Conservation (phyloP, 1,140 invertebrate species). For the Nylanderia fulva region DNA sequence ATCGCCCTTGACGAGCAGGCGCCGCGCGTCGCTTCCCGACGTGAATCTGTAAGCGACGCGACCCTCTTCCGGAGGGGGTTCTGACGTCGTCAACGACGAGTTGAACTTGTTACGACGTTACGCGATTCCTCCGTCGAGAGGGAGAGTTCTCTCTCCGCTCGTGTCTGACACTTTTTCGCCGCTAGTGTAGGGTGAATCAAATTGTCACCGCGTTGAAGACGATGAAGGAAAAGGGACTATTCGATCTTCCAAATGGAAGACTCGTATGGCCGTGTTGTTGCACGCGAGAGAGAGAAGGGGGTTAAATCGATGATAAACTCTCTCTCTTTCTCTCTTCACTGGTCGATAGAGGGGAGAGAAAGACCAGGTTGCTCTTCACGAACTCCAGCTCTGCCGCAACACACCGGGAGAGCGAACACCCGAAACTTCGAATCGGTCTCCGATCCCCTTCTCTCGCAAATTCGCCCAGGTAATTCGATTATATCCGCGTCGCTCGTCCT, state of each 20-base stretch:
- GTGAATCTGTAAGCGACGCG: slow-evolving; percentile 11
- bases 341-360: neutral
- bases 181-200: slow-evolving; percentile 70
- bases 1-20: neutral
- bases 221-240: slow-evolving; percentile 61
- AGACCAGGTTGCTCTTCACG: slow-evolving; percentile 20
- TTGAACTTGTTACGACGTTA: slow-evolving; percentile 69
- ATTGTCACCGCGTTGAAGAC: slow-evolving; percentile 65
- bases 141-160: slow-evolving; percentile 33
- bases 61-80: slow-evolving; percentile 18
- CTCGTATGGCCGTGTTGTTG: slow-evolving; percentile 59
- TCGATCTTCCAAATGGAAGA: slow-evolving; percentile 74
- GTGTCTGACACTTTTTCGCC: slow-evolving; percentile 63
- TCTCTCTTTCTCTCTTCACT: neutral
- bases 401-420: slow-evolving; percentile 24
- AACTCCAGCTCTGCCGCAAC: neutral
- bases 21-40: neutral
- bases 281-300: slow-evolving; percentile 57
- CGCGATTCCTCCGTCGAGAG: slow-evolving; percentile 46
- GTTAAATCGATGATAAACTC: slow-evolving; percentile 71
- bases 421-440: slow-evolving; percentile 51
- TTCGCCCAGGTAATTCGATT: slow-evolving; percentile 56
- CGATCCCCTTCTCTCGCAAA: slow-evolving; percentile 28
- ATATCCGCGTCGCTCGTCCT: slow-evolving; percentile 45
- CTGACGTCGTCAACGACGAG: slow-evolving; percentile 38